Evolutionary conservation across 2,888 invertebrate genomes (phyloP).

Genomic region (Andrena dorsata): DNA sequence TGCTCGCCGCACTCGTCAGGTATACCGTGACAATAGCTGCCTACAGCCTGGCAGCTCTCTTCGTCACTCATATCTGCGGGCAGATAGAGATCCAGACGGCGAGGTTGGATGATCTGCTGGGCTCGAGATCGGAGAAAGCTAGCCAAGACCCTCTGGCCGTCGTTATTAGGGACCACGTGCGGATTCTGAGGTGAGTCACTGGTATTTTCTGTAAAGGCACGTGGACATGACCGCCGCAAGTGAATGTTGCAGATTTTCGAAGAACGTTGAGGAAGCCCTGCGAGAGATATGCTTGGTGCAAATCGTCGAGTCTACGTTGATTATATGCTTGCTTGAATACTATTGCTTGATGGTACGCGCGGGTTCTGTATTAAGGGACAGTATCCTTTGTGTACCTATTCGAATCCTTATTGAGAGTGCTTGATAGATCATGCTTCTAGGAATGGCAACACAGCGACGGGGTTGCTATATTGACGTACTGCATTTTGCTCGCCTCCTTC

Average conservation of each 20-base stretch:
- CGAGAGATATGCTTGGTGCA: conserved; percentile 77
- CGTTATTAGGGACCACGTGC: conserved; percentile 1
- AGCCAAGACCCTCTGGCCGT: neutral
- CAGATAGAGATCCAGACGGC: conserved; percentile 54
- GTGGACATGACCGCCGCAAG: neutral
- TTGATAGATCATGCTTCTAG: conserved; percentile 25
- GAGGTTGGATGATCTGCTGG: conserved; percentile 10
- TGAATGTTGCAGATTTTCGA: conserved; percentile 49
- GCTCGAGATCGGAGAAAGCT: too few species aligned
- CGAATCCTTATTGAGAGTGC: neutral
- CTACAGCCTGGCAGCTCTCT: conserved; percentile 58
- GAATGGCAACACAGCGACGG: conserved; percentile 47
- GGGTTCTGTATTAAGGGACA: neutral
- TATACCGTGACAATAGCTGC: conserved; percentile 65
- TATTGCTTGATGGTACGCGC: conserved; percentile 75
- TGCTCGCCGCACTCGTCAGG: conserved; percentile 65
- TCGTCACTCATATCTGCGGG: conserved; percentile 66
- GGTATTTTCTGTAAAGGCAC: neutral
- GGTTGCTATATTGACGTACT: conserved; percentile 1
- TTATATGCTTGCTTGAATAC: conserved; percentile 79
- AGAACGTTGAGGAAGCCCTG: conserved; percentile 57
- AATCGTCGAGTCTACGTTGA: conserved; percentile 76
- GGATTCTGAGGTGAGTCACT: conserved; percentile 20
- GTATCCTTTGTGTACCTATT: neutral
- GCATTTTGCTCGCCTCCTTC: conserved; percentile 15